phyloP scores from a whole-genome alignment of 2,888 invertebrate genomes.

The Heteromurus nitidus region DNA sequence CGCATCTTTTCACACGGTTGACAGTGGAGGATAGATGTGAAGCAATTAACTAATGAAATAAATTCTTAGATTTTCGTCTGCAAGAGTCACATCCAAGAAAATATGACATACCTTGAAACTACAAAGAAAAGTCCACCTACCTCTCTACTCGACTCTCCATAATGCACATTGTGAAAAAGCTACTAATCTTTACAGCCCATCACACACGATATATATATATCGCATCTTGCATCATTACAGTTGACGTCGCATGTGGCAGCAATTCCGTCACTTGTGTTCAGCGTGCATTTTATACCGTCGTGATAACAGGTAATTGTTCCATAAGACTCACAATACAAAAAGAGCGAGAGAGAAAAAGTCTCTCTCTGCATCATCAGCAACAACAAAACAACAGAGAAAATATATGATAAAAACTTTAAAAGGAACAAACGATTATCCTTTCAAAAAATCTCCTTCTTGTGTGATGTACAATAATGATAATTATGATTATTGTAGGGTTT shows the following conservation, averaged over 20 bases:
- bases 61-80: too few relatives aligned
- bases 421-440: constrained; percentile 48
- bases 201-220: neutral
- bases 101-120: too few relatives aligned
- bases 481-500: constrained; percentile 41
- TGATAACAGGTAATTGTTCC: constrained; percentile 12
- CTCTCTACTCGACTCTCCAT: too few relatives aligned
- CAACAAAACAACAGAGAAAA: constrained; percentile 42
- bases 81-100: too few relatives aligned
- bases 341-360: neutral
- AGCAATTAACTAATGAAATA: too few relatives aligned
- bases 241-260: constrained; percentile 9
- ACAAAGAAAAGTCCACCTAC: too few relatives aligned
- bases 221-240: neutral
- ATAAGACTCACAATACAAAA: neutral
- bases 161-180: neutral
- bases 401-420: constrained; percentile 42
- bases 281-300: too few relatives aligned
- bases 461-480: constrained; percentile 40
- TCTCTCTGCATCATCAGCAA: constrained; percentile 21
- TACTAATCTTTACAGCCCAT: neutral
- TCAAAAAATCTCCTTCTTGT: constrained; percentile 41
- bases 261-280: constrained; percentile 12
- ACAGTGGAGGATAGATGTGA: too few relatives aligned
- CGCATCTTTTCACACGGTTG: too few relatives aligned